Base-by-base conservation (phyloP, 2,888 invertebrate genomes). In the Minunthozetes semirufus region DNA sequence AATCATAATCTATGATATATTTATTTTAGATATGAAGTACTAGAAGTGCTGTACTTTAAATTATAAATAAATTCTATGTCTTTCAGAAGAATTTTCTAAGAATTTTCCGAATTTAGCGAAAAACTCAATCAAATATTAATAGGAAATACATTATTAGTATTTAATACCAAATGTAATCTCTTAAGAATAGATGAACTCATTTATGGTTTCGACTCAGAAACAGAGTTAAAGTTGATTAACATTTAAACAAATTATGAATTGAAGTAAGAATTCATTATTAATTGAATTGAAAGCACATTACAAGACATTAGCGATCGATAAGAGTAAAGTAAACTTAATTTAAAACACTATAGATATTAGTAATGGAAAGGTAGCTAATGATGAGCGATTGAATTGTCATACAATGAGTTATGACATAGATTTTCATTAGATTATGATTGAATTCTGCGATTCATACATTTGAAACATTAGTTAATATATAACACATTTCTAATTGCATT, bases 401-500 rank as follows among this genome's bases (percentile, higher is more conserved):
- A 33, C 33, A 3, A 8, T 3, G 33, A 33, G 33, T 33, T 33
- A 53, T 53, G 53, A n/a, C 53, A 53, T 9, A 53, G n/a, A 48
- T 48, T 48, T 48, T 48, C 3, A 48, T 53, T 53, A 53, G 19
- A 11, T n/a, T 33, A 6, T 63, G 29, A 63, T 63, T 63, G 61
- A 63, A 63, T 4, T 63, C n/a, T 63, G 17, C 29, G 33, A 9
- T 33, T 3, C 29, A 63, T 33, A 17, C 9, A 33, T 33, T 4
- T 33, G 48, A 29, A 5, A 33, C 33, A 63, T 33, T 17, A 63
- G 33, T 63, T 63, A 63, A 33, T 33, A n/a, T 63, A 33, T 13
- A 33, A 63, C 61, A 63, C n/a, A 63, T 63, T 33, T 63, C 25
- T 63, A 63, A 63, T 63, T 63, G 33, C n/a, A 63, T 63, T 33